These are phyloP conservation scores for Geodia barretti DNA, from an alignment of 37 sponge, comb jelly and placozoan species.

Conservation along the genomic window DNA sequence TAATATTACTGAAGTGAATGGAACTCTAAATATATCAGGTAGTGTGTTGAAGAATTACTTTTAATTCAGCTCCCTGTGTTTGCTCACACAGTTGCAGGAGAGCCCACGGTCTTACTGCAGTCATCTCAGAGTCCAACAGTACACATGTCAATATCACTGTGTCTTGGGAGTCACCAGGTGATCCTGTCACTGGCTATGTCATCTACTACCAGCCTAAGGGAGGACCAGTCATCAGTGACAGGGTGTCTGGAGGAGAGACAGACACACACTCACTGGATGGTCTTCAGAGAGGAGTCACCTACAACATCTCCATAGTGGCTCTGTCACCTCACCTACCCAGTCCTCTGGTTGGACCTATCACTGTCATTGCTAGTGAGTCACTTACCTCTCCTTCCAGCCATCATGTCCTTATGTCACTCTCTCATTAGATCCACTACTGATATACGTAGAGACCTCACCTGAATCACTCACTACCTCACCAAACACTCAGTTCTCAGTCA, in stretches of 20 bases:
- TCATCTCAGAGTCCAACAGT: background rate
- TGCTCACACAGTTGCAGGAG: background rate
- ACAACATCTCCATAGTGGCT: background rate
- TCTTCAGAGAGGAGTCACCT: background rate
- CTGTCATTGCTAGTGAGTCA: background rate
- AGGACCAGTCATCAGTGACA: background rate
- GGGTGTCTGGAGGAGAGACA: background rate
- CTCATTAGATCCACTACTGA: background rate
- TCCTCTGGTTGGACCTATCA: background rate
- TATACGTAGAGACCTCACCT: background rate
- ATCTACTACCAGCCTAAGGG: background rate
- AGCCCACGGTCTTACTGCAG: background rate
- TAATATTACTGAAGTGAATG: background rate
- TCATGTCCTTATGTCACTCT: background rate
- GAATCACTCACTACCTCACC: background rate
- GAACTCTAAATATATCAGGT: too few species aligned
- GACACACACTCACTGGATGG: background rate
- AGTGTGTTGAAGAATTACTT: background rate
- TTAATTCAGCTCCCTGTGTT: too few species aligned
- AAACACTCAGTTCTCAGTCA: background rate
- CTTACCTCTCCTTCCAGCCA: too few species aligned
- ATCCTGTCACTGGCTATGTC: background rate
- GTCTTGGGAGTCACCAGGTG: background rate
- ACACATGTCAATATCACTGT: background rate
- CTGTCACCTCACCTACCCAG: background rate